Base-by-base conservation (phyloP, 1,140 invertebrate species). In the Ridgeia piscesae region DNA sequence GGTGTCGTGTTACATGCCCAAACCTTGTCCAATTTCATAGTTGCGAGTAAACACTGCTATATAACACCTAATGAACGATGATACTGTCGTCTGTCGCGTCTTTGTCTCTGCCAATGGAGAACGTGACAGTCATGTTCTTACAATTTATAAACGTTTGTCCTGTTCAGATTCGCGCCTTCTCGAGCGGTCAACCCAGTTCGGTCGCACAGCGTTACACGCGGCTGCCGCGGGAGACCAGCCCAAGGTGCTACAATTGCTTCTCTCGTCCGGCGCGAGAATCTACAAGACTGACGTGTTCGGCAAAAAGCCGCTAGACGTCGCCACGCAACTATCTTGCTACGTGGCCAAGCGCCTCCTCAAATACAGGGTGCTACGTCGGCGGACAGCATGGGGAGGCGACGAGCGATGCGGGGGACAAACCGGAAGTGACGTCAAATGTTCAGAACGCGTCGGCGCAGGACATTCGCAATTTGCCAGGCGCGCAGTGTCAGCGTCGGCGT, bases 141-240 rank as follows among this genome's bases (percentile, higher is more conserved):
- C 27, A 9, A 31, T 77, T 77, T 77, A n/a, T n/a, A n/a, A n/a
- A n/a, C 58, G 58, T 77, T 77, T 77, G 58, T 21, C 17, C 17
- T 77, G 8, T 21, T 21, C 58, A 77, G 58, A 77, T 77, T 17
- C 58, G 17, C 58, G 58, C 4, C 58, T 77, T 77, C 58, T 77
- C 14, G 58, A 77, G 58, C 58, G 58, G 58, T 27, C 35, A 42
- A 90, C 89, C 89, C 89, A 34, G 89, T 42, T 90, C 17, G 89
- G 89, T n/a, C 89, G 89, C 89, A 33, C 89, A 27, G 89, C 31
- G 2, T 27, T 90, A n/a, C 89, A 90, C 89, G 89, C 89, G 89
- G 89, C 89, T 6, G 17, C 89, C 11, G 89, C 89, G 17, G 89
- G 9, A 27, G 89, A 90, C 89, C 89, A 90, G 34, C 34, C 35